These are phyloP conservation scores for Gallinago media DNA, from an alignment of 2,113 vertebrate species.

Conservation along the genomic window DNA sequence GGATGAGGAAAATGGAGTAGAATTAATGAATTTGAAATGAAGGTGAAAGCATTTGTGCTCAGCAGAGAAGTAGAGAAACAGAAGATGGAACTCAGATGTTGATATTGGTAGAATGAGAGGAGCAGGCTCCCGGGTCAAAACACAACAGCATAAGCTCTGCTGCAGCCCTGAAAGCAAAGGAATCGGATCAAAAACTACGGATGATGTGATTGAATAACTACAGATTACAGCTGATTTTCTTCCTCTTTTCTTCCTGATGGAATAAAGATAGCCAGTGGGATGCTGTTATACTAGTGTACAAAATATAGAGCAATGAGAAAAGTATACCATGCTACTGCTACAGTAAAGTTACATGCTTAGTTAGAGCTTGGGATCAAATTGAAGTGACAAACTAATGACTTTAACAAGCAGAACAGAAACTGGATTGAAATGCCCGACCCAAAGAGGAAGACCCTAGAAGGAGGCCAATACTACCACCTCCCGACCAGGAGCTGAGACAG, in stretches of 20 bases:
- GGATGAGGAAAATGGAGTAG: not conserved
- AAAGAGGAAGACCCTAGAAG: not conserved
- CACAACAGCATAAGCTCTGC: not conserved
- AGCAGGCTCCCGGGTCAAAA: not conserved
- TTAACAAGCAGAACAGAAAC: not conserved
- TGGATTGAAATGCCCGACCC: not conserved
- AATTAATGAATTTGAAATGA: constrained; percentile 36
- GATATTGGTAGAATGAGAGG: not conserved
- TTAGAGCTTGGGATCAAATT: not conserved
- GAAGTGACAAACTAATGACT: not conserved
- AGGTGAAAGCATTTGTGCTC: not conserved
- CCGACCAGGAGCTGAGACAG: not conserved
- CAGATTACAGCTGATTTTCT: not conserved
- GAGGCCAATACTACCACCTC: not conserved
- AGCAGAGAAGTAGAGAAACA: not conserved
- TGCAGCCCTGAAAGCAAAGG: not conserved
- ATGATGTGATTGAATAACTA: not conserved
- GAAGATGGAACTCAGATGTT: not conserved
- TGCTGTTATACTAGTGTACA: not conserved
- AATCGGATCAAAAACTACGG: not conserved
- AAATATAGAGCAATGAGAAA: not conserved
- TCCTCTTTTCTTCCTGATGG: not conserved
- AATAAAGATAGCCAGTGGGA: not conserved
- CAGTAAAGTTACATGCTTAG: not conserved
- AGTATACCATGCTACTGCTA: not conserved